A percentile compares a stretch with the other conserved stretches of the same genome.
Evolutionary conservation across 1,140 invertebrate genomes (phyloP).

Genomic region (Tribolium castaneum): DNA sequence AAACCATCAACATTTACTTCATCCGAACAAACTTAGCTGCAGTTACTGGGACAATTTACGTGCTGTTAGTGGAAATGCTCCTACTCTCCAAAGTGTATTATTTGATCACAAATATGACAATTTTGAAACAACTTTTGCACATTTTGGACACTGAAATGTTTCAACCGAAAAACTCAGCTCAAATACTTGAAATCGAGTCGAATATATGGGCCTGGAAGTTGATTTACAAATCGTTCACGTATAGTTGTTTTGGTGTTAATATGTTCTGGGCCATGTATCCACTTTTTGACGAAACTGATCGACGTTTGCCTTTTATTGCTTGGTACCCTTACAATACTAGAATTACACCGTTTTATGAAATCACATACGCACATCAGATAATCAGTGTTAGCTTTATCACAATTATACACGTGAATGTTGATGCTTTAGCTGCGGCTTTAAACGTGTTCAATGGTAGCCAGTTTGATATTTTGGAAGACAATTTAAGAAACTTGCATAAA

Average conservation of each 20-base stretch:
- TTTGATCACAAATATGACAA: not conserved
- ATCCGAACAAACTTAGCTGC: not conserved
- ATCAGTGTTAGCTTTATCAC: not conserved
- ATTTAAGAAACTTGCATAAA: not conserved
- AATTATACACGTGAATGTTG: not conserved
- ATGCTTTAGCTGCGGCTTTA: not conserved
- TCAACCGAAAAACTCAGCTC: not conserved
- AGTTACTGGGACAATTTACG: not conserved
- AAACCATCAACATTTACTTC: not conserved
- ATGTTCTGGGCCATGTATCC: not conserved
- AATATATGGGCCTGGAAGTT: not conserved
- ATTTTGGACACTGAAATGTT: not conserved
- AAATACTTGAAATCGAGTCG: not conserved
- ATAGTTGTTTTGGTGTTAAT: not conserved
- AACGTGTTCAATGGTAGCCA: not conserved
- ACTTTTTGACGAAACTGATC: not conserved
- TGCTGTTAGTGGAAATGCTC: not conserved
- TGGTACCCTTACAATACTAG: not conserved
- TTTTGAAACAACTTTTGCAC: not conserved
- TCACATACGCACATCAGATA: not conserved
- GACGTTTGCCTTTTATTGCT: not conserved
- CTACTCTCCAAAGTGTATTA: not conserved
- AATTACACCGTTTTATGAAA: not conserved
- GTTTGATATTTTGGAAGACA: constrained; percentile 3
- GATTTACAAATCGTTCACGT: not conserved